These are phyloP conservation scores for Coregonus sp. DNA, from an alignment of 2,797 vertebrate species.

Conservation along the genomic window DNA sequence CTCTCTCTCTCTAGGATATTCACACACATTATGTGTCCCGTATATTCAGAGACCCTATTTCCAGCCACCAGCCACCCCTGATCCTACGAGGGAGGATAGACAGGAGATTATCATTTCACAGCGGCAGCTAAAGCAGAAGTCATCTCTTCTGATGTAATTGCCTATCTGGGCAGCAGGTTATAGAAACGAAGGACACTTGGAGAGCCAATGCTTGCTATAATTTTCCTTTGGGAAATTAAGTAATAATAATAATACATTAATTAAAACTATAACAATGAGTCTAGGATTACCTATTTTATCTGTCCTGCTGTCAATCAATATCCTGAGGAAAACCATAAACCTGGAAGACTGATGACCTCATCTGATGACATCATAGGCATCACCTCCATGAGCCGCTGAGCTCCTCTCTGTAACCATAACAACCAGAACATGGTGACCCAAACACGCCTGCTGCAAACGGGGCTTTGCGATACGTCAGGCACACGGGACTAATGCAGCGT, in stretches of 20 bases:
- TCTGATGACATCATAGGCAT: slow-evolving; percentile 41
- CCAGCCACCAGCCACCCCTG: too few species aligned
- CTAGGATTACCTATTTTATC: background rate
- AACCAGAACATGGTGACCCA: too few species aligned
- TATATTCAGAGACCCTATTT: too few species aligned
- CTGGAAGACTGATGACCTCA: slow-evolving; percentile 3
- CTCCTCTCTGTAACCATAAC: slow-evolving; percentile 20
- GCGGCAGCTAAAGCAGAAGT: background rate
- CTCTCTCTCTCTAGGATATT: background rate
- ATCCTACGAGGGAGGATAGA: background rate
- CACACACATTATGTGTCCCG: too few species aligned
- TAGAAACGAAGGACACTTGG: background rate
- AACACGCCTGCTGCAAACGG: too few species aligned
- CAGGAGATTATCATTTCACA: background rate
- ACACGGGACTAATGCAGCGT: background rate
- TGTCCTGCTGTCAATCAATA: background rate
- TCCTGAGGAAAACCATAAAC: background rate
- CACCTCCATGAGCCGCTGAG: slow-evolving; percentile 22
- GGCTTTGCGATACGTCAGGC: background rate
- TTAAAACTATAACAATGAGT: background rate
- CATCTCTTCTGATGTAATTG: background rate
- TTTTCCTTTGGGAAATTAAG: background rate
- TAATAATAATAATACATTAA: background rate
- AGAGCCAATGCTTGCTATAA: background rate
- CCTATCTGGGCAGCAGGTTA: background rate